A percentile compares a stretch with the other conserved stretches of the same genome.
phyloP scores from a whole-genome alignment of 1,140 invertebrate genomes.

The Dreissena polymorpha region DNA sequence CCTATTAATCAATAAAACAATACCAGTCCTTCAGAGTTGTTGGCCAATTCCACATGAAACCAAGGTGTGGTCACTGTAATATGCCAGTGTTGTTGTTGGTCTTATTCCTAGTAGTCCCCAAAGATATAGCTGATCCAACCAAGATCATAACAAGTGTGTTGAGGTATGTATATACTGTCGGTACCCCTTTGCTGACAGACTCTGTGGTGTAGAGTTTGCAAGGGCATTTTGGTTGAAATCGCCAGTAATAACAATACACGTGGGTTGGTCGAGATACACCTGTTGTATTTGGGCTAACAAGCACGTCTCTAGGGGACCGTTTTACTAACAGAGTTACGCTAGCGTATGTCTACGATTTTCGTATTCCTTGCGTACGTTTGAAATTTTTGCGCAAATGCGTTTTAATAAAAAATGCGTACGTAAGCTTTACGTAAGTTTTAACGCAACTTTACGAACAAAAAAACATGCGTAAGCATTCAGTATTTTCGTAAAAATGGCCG shows the following conservation, averaged over 20 bases:
- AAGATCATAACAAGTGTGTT: slow-evolving; percentile 28
- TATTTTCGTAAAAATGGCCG: too few relatives aligned
- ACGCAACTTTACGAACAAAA: too few relatives aligned
- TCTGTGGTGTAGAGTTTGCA: background rate
- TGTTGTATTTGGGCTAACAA: background rate
- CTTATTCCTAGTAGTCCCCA: background rate
- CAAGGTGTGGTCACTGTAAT: slow-evolving; percentile 33
- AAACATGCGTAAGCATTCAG: too few relatives aligned
- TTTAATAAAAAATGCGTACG: too few relatives aligned
- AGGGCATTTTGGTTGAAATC: slow-evolving; percentile 17
- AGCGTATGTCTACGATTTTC: too few relatives aligned
- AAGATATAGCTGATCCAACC: slow-evolving; percentile 23
- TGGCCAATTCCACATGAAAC: slow-evolving; percentile 9
- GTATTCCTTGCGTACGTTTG: too few relatives aligned
- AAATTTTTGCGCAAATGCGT: too few relatives aligned
- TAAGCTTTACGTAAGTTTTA: too few relatives aligned
- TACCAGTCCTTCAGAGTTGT: background rate
- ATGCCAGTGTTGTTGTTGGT: background rate
- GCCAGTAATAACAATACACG: slow-evolving; percentile 19
- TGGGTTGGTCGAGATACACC: too few relatives aligned
- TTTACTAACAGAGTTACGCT: too few relatives aligned
- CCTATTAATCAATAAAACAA: too few relatives aligned
- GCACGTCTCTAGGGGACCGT: too few relatives aligned
- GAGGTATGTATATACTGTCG: background rate
- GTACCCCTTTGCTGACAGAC: slow-evolving; percentile 1